Base-by-base conservation (phyloP, 1,140 invertebrate genomes). In the Leptestheria dahalacensis region DNA sequence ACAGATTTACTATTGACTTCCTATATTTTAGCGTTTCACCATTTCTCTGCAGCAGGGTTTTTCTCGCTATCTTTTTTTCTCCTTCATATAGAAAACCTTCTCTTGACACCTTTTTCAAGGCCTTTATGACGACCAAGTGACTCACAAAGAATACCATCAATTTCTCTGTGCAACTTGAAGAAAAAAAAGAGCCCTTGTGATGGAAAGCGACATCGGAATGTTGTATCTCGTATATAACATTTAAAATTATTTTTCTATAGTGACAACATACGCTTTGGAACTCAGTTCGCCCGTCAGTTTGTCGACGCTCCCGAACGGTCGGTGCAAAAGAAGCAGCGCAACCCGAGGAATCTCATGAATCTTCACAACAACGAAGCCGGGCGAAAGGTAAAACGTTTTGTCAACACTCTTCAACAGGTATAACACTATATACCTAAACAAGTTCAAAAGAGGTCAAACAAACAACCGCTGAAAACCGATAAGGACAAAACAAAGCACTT, bases 341-440 rank as follows among this genome's bases (percentile, higher is more conserved):
- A 73, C 65, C 71, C 76, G 18, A 64, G 74, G 29, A 74, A 71
- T 47, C 67, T 78, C 59, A 79, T 82, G 76, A 82, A 83, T 70
- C 70, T 82, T 3, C 82, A 83, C 68, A 83, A 83, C 67, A 83
- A 82, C 65, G 75, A 80, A 68, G 81, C 79, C 28, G 82, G 82
- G 20, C 66, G 81, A 65, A 72, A 78, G 72, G 80, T 81, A 67
- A 69, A 41, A 41, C 33, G 15, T 41, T 9, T 6, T 41, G 33
- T 41, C 33, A n/a, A n/a, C n/a, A n/a, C 33, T 15, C 33, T 41
- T 41, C 6, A 41, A 41, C n/a, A n/a, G n/a, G n/a, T n/a, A n/a
- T n/a, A n/a, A n/a, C n/a, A n/a, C n/a, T n/a, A n/a, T n/a, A 41
- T 15, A 41, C 33, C 33, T 41, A 9, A 15, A 15, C 6, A 41